Evolutionary conservation across 2,797 vertebrate genomes (phyloP).

Genomic region (Columba guinea): DNA sequence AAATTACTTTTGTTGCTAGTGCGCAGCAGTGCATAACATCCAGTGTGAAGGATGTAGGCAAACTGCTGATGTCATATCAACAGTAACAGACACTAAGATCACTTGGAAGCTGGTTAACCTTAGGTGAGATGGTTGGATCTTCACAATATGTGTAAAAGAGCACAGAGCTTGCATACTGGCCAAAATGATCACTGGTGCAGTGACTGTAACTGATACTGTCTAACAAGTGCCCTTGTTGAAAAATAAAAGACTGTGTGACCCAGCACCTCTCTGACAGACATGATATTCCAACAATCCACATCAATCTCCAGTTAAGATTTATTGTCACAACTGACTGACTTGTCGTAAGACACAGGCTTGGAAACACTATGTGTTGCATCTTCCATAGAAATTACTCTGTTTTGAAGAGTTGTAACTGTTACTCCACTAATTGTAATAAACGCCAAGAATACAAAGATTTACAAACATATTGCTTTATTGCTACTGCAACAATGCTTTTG

Average conservation of each 20-base stretch:
- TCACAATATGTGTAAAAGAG: background rate
- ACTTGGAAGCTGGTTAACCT: background rate
- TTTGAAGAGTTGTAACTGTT: constrained; percentile 28
- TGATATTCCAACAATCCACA: background rate
- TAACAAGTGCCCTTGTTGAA: background rate
- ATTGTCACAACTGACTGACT: constrained; percentile 32
- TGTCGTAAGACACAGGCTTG: background rate
- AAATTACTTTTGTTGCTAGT: background rate
- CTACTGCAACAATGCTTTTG: background rate
- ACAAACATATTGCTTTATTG: constrained; percentile 27
- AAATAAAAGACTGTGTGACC: background rate
- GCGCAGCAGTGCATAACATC: background rate
- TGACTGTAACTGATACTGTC: background rate
- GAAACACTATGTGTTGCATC: background rate
- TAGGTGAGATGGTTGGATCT: background rate
- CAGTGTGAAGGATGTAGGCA: background rate
- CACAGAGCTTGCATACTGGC: background rate
- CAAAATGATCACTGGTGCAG: background rate
- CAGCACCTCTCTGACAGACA: background rate
- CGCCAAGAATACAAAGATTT: constrained; percentile 42
- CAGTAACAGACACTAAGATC: background rate
- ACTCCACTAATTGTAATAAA: constrained; percentile 54
- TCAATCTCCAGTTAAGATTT: constrained; percentile 36
- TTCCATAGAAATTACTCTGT: constrained; percentile 2
- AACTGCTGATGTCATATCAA: background rate